phyloP scores from a whole-genome alignment of 2,888 invertebrate genomes.

The Geophilus truncorum region DNA sequence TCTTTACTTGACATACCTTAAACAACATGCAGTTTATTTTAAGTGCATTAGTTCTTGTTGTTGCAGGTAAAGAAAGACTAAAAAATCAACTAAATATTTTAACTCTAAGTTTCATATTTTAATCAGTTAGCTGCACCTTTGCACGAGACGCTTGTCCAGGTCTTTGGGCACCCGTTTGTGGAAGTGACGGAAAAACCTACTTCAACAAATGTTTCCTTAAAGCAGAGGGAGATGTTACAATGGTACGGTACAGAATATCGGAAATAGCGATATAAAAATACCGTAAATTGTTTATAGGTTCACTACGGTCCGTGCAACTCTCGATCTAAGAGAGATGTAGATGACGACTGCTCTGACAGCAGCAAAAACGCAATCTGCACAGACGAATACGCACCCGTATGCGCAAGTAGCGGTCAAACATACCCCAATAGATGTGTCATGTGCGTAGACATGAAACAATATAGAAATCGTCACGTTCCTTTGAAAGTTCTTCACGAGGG shows the following conservation, averaged over 20 bases:
- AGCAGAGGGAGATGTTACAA: neutral
- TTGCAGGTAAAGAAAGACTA: neutral
- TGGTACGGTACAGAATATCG: neutral
- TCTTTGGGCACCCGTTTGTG: neutral
- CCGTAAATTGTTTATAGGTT: neutral
- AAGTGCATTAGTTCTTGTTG: neutral
- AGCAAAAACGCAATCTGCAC: neutral
- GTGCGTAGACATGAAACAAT: neutral
- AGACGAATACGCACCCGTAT: neutral
- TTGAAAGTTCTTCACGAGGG: neutral
- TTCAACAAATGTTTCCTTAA: neutral
- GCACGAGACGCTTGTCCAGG: neutral
- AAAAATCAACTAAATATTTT: neutral
- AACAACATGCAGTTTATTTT: neutral
- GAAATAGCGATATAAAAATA: neutral
- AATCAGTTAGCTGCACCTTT: neutral
- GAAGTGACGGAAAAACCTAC: neutral
- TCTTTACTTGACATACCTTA: no score
- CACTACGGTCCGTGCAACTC: neutral
- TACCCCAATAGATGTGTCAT: neutral
- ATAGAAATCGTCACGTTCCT: neutral
- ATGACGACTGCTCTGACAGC: neutral
- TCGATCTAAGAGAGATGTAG: neutral
- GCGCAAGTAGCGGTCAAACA: neutral
- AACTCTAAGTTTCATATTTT: neutral